Conservation (phyloP, 2,888 invertebrate genomes). For the Melanophora roralis region DNA sequence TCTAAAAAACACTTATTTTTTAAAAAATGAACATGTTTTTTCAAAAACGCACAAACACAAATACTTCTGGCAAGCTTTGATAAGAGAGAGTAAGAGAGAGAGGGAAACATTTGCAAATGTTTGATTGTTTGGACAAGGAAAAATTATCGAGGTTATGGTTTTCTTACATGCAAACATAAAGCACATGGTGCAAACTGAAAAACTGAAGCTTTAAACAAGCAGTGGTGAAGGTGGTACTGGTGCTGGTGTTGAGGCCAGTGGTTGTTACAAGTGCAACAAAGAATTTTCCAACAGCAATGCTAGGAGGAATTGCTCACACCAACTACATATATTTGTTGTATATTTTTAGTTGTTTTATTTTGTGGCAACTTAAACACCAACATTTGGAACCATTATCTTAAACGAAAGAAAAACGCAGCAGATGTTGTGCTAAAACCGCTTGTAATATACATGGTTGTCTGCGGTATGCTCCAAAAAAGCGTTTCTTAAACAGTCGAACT, state of each 20-base stretch:
- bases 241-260: constrained; percentile 16
- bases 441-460: constrained; percentile 52
- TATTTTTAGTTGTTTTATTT: constrained; percentile 24
- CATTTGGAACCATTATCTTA: constrained; percentile 48
- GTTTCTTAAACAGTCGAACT: too few species aligned
- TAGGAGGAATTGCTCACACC: constrained; percentile 48
- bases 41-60: background rate
- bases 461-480: background rate
- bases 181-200: constrained; percentile 44
- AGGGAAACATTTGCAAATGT: constrained; percentile 52
- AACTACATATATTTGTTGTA: constrained; percentile 15
- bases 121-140: constrained; percentile 63
- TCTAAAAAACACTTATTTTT: too few species aligned
- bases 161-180: constrained; percentile 57
- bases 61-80: background rate
- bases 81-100: constrained; percentile 23
- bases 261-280: constrained; percentile 53
- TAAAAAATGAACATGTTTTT: too few species aligned
- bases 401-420: constrained; percentile 45
- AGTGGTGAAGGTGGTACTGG: background rate
- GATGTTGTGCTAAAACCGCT: constrained; percentile 54
- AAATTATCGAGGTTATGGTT: constrained; percentile 62
- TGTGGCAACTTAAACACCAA: constrained; percentile 55
- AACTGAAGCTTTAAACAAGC: background rate
- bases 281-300: constrained; percentile 56